These are phyloP conservation scores for Cricetomys ansorgei DNA, from an alignment of 2,113 vertebrate species.

Conservation along the genomic window DNA sequence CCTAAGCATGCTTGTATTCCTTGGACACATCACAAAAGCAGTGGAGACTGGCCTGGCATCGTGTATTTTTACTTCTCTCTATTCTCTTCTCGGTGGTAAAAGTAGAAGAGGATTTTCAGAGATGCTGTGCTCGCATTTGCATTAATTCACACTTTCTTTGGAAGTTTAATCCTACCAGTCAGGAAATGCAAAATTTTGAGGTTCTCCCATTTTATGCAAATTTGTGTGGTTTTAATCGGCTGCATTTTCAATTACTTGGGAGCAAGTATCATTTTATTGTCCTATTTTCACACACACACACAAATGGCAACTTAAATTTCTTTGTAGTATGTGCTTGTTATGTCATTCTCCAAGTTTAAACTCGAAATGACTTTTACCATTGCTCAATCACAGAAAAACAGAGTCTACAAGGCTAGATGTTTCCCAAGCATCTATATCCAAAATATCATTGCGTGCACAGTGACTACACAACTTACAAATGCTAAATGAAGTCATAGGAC, in stretches of 20 bases:
- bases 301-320: constrained; percentile 44
- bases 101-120: constrained; percentile 82
- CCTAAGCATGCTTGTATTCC: constrained; percentile 59
- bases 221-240: constrained; percentile 71
- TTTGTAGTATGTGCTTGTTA: constrained; percentile 2
- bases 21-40: constrained; percentile 72
- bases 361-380: constrained; percentile 29
- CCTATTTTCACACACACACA: constrained; percentile 21
- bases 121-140: constrained; percentile 81
- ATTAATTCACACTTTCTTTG: constrained; percentile 82
- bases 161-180: constrained; percentile 80
- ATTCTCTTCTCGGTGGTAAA: constrained; percentile 78
- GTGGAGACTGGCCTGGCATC: constrained; percentile 68
- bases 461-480: constrained; percentile 56
- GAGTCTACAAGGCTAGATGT: constrained; percentile 28
- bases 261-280: constrained; percentile 67
- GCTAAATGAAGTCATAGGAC: constrained; percentile 62
- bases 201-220: constrained; percentile 77
- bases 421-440: constrained; percentile 58
- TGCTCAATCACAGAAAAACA: constrained; percentile 12
- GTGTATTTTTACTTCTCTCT: constrained; percentile 81
- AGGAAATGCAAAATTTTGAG: constrained; percentile 76
- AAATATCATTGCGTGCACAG: constrained; percentile 53
- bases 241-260: constrained; percentile 73
- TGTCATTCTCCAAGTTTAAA: constrained; percentile 44